Base-by-base conservation (phyloP, 2,113 vertebrate genomes). In the Ptychochromis oligacanthus region DNA sequence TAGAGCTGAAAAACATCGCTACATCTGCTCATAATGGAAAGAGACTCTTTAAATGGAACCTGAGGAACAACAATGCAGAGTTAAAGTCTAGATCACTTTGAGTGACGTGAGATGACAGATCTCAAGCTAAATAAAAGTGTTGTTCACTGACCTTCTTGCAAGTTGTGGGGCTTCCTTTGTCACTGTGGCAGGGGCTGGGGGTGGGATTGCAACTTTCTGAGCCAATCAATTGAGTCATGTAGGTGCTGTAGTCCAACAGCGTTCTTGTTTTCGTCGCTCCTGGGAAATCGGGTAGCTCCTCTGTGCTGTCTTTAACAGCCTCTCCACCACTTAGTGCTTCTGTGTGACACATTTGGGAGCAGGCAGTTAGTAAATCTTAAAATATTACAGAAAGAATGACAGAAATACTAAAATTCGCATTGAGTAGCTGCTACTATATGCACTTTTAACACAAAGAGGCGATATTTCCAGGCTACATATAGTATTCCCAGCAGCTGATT, bases 211-310 rank as follows among this genome's bases (percentile, higher is more conserved):
- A 22, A 15, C 64, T 87, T 0, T 83, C 92, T 0, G 78, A 79
- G 1, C 85, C 92, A 62, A 96, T 84, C 0, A 96, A 92, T 2
- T 89, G 93, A 13, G 91, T 92, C 96, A 97, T 97, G 93, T 96
- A 96, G 54, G 89, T 85, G 88, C 81, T 89, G 90, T 97, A 97
- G 89, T 97, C 96, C 94, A 96, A 70, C 12, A 95, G 91, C 4
- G 95, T 90, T 89, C 95, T 95, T 76, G 96, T 90, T 57, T 46
- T 94, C 24, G 86, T 0, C 0, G 46, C 67, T 54, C 67, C 67
- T n/a, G 59, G 59, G 31, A 87, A 72, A 1, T 97, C 96, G 18
- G 84, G 92, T 75, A 92, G 87, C 80, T 97, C 96, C 79, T 97
- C 96, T 0, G 92, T 60, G 46, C 89, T 95, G 54, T 91, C 95